Evolutionary conservation across 2,888 invertebrate species (phyloP), one percentile per base, ranked within the genome.

Genomic region (Sialis lutaria): DNA sequence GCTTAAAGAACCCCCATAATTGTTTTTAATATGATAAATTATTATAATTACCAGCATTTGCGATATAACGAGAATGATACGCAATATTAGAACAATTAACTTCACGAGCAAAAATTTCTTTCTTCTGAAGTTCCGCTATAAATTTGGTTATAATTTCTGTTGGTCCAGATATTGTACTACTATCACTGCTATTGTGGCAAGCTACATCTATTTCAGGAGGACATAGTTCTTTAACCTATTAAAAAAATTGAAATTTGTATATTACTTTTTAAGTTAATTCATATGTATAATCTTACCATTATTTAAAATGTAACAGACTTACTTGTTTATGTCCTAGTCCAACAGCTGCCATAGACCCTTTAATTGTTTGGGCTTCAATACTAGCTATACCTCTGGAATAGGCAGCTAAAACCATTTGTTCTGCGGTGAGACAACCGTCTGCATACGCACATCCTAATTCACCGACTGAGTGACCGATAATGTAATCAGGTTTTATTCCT

Each of bases 391-490:
- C 86, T 51, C 87, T 70, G 64, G 79, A 80, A 61, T 86, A 87
- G 0, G 88, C 81, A 0, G 81, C 73, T 4, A 86, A 65, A 49
- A 91, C 75, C 65, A 83, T 80, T 65, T 92, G 82, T 55, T 88
- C 83, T 0, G 82, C 75, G 0, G 85, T 86, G 52, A 93, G 75
- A 51, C 82, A 80, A 0, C 85, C 87, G 60, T 93, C 91, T 5
- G 87, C 89, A 65, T 95, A 95, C 0, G 85, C 91, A 61, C 91
- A 90, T 0, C 84, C 85, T 2, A 95, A 68, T 61, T 93, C 92
- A 9, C 95, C 93, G 0, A 87, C 82, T 6, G 91, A 91, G 63
- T 90, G 87, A 2, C 92, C 62, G 32, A 58, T 51, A 7, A 56
- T 47, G 6, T 48, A 47, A 39, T 55, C 54, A 5, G 57, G 55